These are phyloP conservation scores for Corydoras maculifer DNA, from an alignment of 2,113 vertebrate species.

Conservation along the genomic window DNA sequence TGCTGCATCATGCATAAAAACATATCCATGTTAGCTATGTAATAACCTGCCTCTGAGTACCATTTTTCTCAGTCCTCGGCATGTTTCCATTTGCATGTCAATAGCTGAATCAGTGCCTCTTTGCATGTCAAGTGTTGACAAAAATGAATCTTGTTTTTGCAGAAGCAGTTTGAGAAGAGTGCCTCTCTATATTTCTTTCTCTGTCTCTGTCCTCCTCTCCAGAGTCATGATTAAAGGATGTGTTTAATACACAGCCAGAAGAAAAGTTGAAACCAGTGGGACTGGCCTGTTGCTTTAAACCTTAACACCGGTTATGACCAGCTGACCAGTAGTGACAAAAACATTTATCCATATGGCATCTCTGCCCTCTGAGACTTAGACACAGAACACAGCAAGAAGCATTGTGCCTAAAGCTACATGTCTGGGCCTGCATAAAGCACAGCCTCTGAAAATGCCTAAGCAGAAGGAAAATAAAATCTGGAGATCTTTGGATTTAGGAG, in stretches of 20 bases:
- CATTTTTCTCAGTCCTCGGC: constrained; percentile 7
- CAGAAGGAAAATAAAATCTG: constrained; percentile 10
- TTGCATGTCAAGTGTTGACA: constrained; percentile 16
- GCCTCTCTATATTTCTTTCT: constrained; percentile 2
- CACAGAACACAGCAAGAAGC: background rate
- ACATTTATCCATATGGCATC: constrained; percentile 52
- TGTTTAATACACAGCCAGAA: background rate
- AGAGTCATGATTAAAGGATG: background rate
- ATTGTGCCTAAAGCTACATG: background rate
- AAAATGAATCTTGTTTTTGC: constrained; percentile 18
- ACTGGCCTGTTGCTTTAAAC: constrained; percentile 38
- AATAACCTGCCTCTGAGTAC: constrained; percentile 10
- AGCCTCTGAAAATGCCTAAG: background rate
- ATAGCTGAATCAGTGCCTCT: constrained; percentile 13
- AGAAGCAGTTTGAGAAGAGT: background rate
- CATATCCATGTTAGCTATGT: background rate
- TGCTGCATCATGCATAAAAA: constrained; percentile 12
- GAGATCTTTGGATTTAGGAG: background rate
- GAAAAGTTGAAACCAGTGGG: constrained; percentile 30
- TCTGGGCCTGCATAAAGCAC: background rate
- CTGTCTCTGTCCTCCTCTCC: background rate
- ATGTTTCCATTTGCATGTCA: constrained; percentile 22
- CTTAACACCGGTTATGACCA: no score
- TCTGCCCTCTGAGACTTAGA: constrained; percentile 22
- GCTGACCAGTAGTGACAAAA: constrained; percentile 46